phyloP scores from a whole-genome alignment of 2,797 vertebrate genomes.

The Podargus strigoides region DNA sequence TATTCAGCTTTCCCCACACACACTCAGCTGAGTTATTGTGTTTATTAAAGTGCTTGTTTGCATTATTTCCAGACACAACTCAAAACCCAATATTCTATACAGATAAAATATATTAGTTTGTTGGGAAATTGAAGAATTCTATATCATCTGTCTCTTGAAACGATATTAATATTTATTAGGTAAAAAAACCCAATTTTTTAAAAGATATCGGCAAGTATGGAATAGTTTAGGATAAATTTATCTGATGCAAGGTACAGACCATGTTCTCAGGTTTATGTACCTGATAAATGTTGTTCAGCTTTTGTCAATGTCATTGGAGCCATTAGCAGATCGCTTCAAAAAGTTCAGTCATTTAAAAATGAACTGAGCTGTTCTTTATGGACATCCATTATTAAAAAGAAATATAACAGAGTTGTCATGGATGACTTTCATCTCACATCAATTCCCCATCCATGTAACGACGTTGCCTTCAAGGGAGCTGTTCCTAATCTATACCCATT shows the following conservation, averaged over 20 bases:
- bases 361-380: slow-evolving; percentile 49
- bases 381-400: slow-evolving; percentile 30
- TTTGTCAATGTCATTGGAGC: slow-evolving; percentile 33
- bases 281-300: slow-evolving; percentile 52
- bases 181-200: not conserved
- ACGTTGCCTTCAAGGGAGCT: slow-evolving; percentile 1
- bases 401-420: slow-evolving; percentile 5
- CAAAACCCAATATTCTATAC: slow-evolving; percentile 32
- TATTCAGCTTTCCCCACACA: not conserved
- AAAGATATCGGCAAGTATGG: not conserved
- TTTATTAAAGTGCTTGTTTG: slow-evolving; percentile 71
- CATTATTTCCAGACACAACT: slow-evolving; percentile 51
- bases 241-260: not conserved
- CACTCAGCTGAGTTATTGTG: slow-evolving; percentile 18
- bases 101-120: slow-evolving; percentile 63
- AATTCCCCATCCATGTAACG: not conserved
- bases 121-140: slow-evolving; percentile 48
- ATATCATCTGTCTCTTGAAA: slow-evolving; percentile 47
- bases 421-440: slow-evolving; percentile 40
- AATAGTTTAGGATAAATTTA: not conserved
- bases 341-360: slow-evolving; percentile 54
- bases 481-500: slow-evolving; percentile 37
- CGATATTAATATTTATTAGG: slow-evolving; percentile 57
- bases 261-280: slow-evolving; percentile 23
- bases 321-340: slow-evolving; percentile 50